These are phyloP conservation scores for Stomatorhinus ivindoensis DNA, from an alignment of 2,113 vertebrate species.

Conservation along the genomic window DNA sequence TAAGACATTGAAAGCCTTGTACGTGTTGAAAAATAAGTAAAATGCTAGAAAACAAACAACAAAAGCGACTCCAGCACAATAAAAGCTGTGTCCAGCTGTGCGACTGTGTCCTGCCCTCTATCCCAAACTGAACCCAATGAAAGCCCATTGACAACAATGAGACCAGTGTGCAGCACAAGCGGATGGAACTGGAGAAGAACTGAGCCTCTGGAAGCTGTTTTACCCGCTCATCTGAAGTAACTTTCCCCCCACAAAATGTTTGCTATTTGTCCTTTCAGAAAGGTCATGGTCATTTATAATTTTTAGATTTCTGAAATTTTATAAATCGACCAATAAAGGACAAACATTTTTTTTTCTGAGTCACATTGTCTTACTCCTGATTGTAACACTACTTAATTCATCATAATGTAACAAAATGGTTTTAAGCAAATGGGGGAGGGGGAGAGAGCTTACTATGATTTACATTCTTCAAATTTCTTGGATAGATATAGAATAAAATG, in stretches of 20 bases:
- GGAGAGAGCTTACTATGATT: neutral
- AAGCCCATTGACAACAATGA: neutral
- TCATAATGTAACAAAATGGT: neutral
- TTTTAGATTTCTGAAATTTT: neutral
- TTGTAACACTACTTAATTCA: neutral
- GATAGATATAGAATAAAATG: neutral
- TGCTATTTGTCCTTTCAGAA: neutral
- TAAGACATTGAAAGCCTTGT: neutral
- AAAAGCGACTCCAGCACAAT: conserved; percentile 47
- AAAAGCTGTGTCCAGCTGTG: conserved; percentile 33
- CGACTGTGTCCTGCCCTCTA: conserved; percentile 53
- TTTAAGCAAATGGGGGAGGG: neutral
- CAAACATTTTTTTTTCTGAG: neutral
- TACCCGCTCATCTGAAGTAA: neutral
- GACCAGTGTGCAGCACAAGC: neutral
- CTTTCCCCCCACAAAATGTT: neutral
- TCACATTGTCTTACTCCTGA: neutral
- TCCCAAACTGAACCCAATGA: conserved; percentile 30
- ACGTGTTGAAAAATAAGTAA: conserved; percentile 27
- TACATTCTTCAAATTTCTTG: neutral
- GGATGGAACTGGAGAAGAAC: neutral
- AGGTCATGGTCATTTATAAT: neutral
- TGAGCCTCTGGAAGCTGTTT: neutral
- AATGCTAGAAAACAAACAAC: conserved; percentile 27
- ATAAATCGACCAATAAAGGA: neutral